phyloP scores from a whole-genome alignment of 2,797 vertebrate genomes.

The Pyrrhura leucotis region DNA sequence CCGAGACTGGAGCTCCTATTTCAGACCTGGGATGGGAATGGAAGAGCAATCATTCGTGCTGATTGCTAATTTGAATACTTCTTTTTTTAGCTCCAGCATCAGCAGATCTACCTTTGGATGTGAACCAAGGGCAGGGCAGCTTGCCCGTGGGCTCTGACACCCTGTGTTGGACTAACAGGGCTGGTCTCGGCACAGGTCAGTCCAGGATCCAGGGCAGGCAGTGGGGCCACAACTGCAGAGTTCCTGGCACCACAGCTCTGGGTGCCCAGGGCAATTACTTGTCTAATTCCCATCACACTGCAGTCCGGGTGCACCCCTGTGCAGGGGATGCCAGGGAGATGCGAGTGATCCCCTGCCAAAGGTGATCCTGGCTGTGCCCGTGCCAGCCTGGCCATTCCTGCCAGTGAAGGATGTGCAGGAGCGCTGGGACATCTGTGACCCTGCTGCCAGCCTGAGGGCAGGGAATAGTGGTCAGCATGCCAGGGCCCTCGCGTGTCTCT shows the following conservation, averaged over 20 bases:
- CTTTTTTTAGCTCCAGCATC: neutral
- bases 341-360: neutral
- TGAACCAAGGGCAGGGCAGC: neutral
- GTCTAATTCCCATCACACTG: fast-evolving
- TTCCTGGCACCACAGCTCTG: neutral
- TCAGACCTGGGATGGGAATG: neutral
- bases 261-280: neutral
- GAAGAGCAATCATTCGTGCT: constrained; percentile 12
- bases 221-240: neutral
- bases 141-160: neutral
- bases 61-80: constrained; percentile 38
- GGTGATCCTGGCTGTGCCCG: neutral
- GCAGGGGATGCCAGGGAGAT: neutral
- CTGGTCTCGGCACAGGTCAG: too few species aligned
- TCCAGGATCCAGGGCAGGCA: neutral
- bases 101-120: neutral
- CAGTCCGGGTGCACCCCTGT: neutral
- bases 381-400: neutral
- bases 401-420: fast-evolving
- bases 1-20: constrained; percentile 27
- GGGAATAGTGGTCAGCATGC: constrained; percentile 22
- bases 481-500: constrained; percentile 46
- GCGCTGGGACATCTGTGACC: neutral
- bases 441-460: neutral
- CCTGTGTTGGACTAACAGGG: neutral